Evolutionary conservation across 2,113 vertebrate species (phyloP).

Genomic region (Plecotus auritus): DNA sequence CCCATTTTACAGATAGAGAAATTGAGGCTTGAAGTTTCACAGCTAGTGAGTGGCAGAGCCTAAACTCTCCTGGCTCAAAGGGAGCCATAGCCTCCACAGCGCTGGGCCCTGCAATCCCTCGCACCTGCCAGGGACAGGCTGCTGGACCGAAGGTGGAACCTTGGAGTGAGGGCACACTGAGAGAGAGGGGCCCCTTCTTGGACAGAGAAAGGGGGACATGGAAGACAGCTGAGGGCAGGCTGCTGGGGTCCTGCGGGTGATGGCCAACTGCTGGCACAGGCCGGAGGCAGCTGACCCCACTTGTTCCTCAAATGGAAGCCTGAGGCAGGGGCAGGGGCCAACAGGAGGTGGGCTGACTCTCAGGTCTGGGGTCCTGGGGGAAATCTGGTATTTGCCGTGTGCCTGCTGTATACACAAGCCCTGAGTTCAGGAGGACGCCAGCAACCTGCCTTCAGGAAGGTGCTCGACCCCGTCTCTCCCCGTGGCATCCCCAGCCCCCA

Average conservation of each 20-base stretch:
- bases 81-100: not conserved
- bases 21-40: not conserved
- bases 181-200: not conserved
- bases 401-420: not conserved
- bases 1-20: not conserved
- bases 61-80: not conserved
- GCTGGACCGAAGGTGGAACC: not conserved
- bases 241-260: not conserved
- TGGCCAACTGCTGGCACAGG: no score
- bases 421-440: not conserved
- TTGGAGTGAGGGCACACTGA: not conserved
- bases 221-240: not conserved
- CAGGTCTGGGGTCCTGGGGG: not conserved
- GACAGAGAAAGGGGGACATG: not conserved
- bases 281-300: not conserved
- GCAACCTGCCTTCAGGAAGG: not conserved
- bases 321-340: not conserved
- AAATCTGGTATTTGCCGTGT: not conserved
- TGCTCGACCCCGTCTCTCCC: not conserved
- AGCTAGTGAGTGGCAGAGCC: not conserved
- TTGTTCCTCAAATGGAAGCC: not conserved
- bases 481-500: not conserved
- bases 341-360: not conserved
- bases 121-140: not conserved
- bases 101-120: not conserved